phyloP scores from a whole-genome alignment of 2,113 vertebrate genomes.

The Microtus ochrogaster region DNA sequence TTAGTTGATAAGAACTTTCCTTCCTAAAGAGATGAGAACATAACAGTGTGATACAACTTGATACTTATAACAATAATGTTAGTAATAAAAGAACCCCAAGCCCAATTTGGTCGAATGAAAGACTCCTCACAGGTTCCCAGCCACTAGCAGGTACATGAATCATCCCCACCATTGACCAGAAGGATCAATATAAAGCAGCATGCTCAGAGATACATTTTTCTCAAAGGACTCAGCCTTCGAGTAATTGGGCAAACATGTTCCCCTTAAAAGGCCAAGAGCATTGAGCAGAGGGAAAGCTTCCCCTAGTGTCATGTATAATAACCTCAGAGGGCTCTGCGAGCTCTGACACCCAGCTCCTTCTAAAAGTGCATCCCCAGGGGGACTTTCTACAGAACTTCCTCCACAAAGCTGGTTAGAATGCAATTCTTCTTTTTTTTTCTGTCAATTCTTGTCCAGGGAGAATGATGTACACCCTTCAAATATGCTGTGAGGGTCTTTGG shows the following conservation, averaged over 20 bases:
- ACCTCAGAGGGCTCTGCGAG: background rate
- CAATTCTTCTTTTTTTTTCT: background rate
- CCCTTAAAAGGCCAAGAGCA: constrained; percentile 61
- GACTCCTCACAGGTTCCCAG: constrained; percentile 12
- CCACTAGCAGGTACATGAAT: constrained; percentile 49
- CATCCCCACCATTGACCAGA: background rate
- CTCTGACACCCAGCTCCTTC: background rate
- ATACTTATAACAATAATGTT: background rate
- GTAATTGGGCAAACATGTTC: constrained; percentile 32
- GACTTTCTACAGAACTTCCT: background rate
- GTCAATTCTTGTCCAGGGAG: background rate
- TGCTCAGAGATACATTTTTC: background rate
- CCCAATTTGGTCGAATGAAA: background rate
- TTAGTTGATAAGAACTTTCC: background rate
- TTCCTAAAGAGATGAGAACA: background rate
- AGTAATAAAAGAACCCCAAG: background rate
- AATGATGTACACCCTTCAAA: background rate
- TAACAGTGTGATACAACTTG: background rate
- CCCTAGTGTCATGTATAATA: background rate
- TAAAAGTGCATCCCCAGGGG: background rate
- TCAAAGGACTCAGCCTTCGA: constrained; percentile 62
- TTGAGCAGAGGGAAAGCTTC: background rate
- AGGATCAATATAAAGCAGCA: constrained; percentile 60
- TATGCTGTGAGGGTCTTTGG: background rate
- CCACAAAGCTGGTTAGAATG: background rate